Base-by-base conservation (phyloP, 2,888 invertebrate species). In the Temnothorax rugatulus region DNA sequence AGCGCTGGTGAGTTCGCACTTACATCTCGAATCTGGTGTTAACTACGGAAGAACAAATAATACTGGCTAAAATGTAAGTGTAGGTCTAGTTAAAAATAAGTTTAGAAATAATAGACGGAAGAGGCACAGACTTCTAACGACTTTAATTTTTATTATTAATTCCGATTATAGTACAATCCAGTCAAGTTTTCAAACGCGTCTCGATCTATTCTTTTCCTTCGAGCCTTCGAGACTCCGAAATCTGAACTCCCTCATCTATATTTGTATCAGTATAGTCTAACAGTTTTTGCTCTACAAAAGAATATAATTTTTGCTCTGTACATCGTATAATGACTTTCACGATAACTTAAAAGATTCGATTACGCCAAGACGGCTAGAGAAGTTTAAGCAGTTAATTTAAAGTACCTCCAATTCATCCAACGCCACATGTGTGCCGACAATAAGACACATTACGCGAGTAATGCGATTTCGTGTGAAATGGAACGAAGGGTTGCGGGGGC, bases 381-480 rank as follows among this genome's bases (percentile, higher is more conserved):
- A 34, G 3, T 29, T 25, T 44, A 47, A 15, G 38, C 4, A 61
- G 41, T 59, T 61, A 47, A 29, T 29, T 29, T 29, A 29, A 29
- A 44, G n/a, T 18, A 38, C 52, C 64, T n/a, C 52, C 52, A 21
- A 68, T 68, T 77, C n/a, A 77, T 68, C 41, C 15, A n/a, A n/a
- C 76, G 57, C 5, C 18, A 44, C 29, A 44, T 47, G 21, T 57
- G 44, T 44, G 44, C 66, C 79, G 50, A 81, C 79, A 79, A 59
- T 71, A 61, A 61, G 47, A 71, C 59, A 61, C 47, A 79, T 81
- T 81, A 79, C 54, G 63, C 63, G 71, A 38, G 52, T 79, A 81
- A 79, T 71, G 83, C 63, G 54, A 71, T 83, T 83, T 64, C 71
- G 71, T 64, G 59, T 47, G 81, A 81, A 63, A 52, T 59, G 50